Evolutionary conservation across 1,140 invertebrate genomes (phyloP), one percentile per base, ranked within the genome.

Genomic region (Stegodyphus dumicola): DNA sequence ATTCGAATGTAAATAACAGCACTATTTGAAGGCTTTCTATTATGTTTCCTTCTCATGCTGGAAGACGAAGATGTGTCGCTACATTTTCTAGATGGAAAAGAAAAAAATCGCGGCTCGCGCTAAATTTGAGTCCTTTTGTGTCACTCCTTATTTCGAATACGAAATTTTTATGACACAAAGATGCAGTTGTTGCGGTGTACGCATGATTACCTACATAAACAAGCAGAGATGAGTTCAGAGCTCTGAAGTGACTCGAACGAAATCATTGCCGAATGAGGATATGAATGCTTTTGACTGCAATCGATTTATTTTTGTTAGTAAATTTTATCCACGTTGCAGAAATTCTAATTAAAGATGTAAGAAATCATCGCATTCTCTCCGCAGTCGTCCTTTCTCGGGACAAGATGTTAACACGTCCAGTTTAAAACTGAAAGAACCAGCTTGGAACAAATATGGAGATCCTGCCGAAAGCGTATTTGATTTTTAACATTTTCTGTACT

Each of bases 1-100:
- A 85, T 85, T 85, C 64, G 81, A 69, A 85, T 85, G 81, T 85
- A 85, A 85, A 85, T 85, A 74, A 70, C 73, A 70, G 67, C 56
- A 54, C 79, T 83, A 83, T 83, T 83, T 66, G 79, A 83, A 83
- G 79, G 60, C 71, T 65, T 83, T 83, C 79, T 83, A 83, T 83
- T 83, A 83, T 83, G 79, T 83, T 75, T 67, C 79, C 11, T 51
- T 74, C 79, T 75, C 79, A 74, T 75, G 71, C 49, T 71, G 56
- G 52, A 56, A 52, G 52, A 75, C 66, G 71, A 83, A 74, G 79
- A 73, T 69, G 54, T 49, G 56, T 60, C 15, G 56, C 9, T 11
- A 60, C 15, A 9, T 60, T 60, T 60, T 60, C 15, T 60, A 9
- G 9, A 11, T 11, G 52, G 80, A 65, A 74, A 75, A 73, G 80